Percentiles rank a stretch among this genome's conserved stretches.
These are phyloP conservation scores for Listronotus oregonensis DNA, from an alignment of 1,140 invertebrate species.

Conservation along the genomic window DNA sequence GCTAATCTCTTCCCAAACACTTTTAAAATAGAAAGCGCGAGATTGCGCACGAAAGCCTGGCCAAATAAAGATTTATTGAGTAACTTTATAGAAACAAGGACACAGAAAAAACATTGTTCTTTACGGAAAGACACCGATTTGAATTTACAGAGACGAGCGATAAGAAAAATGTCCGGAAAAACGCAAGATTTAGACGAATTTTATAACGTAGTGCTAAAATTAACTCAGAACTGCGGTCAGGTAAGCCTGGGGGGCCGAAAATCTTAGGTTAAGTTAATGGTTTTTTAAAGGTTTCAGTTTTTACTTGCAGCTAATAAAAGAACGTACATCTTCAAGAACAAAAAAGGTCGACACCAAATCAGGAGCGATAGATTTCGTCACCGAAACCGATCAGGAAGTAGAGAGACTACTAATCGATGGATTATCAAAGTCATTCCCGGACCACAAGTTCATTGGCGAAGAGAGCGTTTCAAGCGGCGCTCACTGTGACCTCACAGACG, in stretches of 20 bases:
- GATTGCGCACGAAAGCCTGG: no score
- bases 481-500: slow-evolving; percentile 79
- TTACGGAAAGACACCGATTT: no score
- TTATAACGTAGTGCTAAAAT: slow-evolving; percentile 18
- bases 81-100: no score
- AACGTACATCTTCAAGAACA: slow-evolving; percentile 68
- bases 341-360: slow-evolving; percentile 80
- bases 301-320: slow-evolving; percentile 69
- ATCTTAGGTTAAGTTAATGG: neutral
- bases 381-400: slow-evolving; percentile 92
- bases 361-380: slow-evolving; percentile 91
- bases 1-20: no score
- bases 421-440: slow-evolving; percentile 77
- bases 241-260: no score
- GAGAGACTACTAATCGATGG: slow-evolving; percentile 85
- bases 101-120: no score
- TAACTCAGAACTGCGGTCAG: slow-evolving; percentile 26
- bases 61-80: no score
- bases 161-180: neutral
- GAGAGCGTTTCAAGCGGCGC: slow-evolving; percentile 77
- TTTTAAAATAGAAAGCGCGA: no score
- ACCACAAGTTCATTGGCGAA: slow-evolving; percentile 96
- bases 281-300: no score
- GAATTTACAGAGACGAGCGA: no score
- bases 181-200: slow-evolving; percentile 16